Evolutionary conservation across 2,113 vertebrate genomes (phyloP).

Genomic region (Phaethon lepturus): DNA sequence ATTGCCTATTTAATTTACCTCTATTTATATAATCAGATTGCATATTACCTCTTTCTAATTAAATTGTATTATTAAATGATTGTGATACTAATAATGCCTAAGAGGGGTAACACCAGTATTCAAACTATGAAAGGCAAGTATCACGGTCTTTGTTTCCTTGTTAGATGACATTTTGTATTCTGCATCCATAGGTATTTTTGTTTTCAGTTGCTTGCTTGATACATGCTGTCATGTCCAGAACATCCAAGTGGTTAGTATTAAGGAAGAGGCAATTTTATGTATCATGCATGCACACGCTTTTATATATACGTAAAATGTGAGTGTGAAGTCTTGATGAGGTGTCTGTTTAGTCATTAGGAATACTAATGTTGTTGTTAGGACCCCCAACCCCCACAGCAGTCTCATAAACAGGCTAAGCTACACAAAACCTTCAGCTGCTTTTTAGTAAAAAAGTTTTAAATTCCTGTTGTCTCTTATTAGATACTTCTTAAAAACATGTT

Average conservation of each 20-base stretch:
- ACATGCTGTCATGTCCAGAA: neutral
- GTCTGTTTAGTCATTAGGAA: neutral
- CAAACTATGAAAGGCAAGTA: neutral
- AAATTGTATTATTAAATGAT: conserved; percentile 11
- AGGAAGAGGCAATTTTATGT: neutral
- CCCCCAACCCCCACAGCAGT: neutral
- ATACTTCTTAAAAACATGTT: neutral
- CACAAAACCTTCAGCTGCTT: neutral
- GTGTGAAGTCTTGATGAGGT: neutral
- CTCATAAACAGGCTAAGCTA: neutral
- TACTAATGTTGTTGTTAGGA: neutral
- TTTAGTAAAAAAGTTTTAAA: neutral
- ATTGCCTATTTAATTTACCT: neutral
- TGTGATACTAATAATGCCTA: neutral
- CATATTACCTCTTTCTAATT: neutral
- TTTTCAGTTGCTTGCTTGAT: neutral
- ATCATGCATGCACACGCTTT: neutral
- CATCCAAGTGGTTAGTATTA: neutral
- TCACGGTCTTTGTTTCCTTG: neutral
- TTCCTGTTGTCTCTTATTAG: neutral
- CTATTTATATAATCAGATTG: neutral
- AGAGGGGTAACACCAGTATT: neutral
- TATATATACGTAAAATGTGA: neutral
- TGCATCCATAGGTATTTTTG: neutral
- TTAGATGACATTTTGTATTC: neutral